Conservation (phyloP, 1,140 invertebrate species). For the Apis mellifera region DNA sequence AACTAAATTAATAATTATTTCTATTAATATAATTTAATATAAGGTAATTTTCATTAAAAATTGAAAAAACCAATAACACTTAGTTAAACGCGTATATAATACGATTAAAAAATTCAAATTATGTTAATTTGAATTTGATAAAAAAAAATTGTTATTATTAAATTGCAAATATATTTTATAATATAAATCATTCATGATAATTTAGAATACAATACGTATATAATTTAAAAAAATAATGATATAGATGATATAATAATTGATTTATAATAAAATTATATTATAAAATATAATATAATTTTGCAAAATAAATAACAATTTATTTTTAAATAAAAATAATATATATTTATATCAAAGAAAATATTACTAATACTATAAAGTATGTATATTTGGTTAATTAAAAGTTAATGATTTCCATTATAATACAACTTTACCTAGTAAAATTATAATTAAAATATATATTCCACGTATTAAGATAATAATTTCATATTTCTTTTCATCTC, state of each 20-base stretch:
- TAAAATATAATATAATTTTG: too few species aligned
- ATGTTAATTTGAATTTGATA: background rate
- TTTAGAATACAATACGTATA: too few species aligned
- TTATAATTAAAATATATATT: background rate
- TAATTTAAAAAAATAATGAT: too few species aligned
- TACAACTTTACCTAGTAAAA: background rate
- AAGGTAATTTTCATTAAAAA: background rate
- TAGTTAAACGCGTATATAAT: background rate
- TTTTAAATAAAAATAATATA: background rate
- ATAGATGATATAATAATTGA: too few species aligned
- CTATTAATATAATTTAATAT: background rate
- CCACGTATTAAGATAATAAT: background rate
- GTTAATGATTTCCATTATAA: background rate
- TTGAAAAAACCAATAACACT: background rate
- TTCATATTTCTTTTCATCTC: background rate
- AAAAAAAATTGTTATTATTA: too few species aligned
- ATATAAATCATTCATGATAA: too few species aligned
- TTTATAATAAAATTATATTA: too few species aligned
- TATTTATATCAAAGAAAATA: background rate
- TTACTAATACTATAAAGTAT: too few species aligned
- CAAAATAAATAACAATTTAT: background rate
- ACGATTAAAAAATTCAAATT: background rate
- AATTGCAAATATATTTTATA: too few species aligned
- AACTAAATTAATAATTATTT: background rate
- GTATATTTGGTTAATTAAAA: too few species aligned